Evolutionary conservation across 2,113 vertebrate genomes (phyloP).

Genomic region (Ursus arctos): DNA sequence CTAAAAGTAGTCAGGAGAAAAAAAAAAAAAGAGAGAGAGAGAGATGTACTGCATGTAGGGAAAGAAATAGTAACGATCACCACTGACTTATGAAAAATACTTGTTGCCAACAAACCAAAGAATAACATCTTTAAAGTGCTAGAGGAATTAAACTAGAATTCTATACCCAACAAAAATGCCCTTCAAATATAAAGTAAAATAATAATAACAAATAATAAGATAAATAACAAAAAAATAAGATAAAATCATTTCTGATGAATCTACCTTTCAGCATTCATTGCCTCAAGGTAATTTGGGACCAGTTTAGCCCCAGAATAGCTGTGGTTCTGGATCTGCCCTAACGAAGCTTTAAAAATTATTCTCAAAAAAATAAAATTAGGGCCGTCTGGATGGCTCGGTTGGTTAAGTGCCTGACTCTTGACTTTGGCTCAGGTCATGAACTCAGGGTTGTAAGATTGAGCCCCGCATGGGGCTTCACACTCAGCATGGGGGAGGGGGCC

Average conservation of each 20-base stretch:
- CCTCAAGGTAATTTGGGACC: not conserved
- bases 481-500: not conserved
- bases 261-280: not conserved
- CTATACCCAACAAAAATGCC: not conserved
- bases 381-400: not conserved
- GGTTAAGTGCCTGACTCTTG: not conserved
- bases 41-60: not conserved
- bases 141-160: not conserved
- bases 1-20: not conserved
- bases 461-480: not conserved
- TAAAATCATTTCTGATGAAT: not conserved
- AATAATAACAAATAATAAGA: not conserved
- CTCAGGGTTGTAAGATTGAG: not conserved
- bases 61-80: too few species aligned
- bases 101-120: not conserved
- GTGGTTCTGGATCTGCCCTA: not conserved
- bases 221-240: not conserved
- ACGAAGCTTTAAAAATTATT: not conserved
- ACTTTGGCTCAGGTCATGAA: not conserved
- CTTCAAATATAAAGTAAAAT: not conserved
- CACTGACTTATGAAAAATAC: not conserved
- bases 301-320: not conserved
- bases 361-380: not conserved
- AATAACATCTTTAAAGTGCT: not conserved
- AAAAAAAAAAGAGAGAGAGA: not conserved